Percentiles rank a stretch among this genome's conserved stretches.
Conservation (phyloP, 2,888 invertebrate species). For the Parnassius smintheus region DNA sequence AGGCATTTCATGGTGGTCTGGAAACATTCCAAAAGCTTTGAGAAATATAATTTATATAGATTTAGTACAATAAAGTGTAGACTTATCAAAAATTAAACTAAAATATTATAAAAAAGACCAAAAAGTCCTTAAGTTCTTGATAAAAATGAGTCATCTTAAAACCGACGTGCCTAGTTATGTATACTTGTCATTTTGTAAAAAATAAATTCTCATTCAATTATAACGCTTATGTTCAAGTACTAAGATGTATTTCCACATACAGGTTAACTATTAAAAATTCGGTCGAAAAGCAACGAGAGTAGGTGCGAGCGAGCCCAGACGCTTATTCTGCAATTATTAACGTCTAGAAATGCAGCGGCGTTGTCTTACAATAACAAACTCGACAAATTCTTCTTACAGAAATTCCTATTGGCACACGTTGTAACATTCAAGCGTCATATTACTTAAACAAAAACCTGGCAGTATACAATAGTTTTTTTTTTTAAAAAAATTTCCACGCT, state of each 20-base stretch:
- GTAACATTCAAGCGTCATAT: constrained; percentile 44
- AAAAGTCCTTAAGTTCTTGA: background rate
- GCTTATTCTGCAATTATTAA: constrained; percentile 50
- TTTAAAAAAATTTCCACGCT: background rate
- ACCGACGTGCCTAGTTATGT: no score
- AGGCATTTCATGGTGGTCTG: constrained; percentile 21
- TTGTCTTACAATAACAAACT: constrained; percentile 62
- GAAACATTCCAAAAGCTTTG: no score
- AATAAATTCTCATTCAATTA: background rate
- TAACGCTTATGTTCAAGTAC: constrained; percentile 2
- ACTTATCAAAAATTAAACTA: no score
- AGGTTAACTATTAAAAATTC: background rate
- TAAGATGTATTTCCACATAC: constrained; percentile 7
- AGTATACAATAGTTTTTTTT: constrained; percentile 13
- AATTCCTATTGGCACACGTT: constrained; percentile 47
- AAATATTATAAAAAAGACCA: no score
- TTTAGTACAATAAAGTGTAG: no score
- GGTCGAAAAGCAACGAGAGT: constrained; percentile 5
- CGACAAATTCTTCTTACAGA: constrained; percentile 52
- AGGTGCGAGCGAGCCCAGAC: constrained; percentile 48
- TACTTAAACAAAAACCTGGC: constrained; percentile 51
- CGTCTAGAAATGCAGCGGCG: constrained; percentile 44
- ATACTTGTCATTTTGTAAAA: no score
- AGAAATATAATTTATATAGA: no score
- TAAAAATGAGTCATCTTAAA: constrained; percentile 11